These are phyloP conservation scores for Fragum whitleyi DNA, from an alignment of 2,888 invertebrate genomes.

Conservation along the genomic window DNA sequence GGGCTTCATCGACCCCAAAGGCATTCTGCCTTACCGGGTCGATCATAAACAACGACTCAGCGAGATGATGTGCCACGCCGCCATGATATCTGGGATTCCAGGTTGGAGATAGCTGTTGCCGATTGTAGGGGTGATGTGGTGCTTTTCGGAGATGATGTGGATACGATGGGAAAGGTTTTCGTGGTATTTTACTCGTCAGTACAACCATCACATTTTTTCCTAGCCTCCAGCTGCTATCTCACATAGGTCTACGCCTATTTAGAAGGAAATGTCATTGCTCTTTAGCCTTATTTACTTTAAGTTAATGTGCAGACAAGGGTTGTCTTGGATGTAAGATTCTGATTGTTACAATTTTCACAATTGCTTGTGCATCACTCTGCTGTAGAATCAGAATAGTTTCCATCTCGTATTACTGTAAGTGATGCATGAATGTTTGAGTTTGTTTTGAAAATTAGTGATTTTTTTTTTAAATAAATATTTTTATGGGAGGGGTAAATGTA, in stretches of 20 bases:
- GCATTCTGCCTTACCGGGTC: background rate
- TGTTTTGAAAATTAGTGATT: too few relatives aligned
- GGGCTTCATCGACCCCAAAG: background rate
- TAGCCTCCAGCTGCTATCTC: too few relatives aligned
- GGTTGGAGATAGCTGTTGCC: background rate
- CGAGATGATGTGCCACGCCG: background rate
- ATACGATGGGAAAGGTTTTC: background rate
- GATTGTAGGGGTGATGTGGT: background rate
- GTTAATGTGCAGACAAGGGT: background rate
- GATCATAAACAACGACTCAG: background rate
- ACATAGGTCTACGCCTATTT: background rate
- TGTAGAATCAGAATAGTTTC: too few relatives aligned
- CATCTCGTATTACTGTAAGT: too few relatives aligned
- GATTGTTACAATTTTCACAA: background rate
- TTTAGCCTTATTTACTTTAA: background rate
- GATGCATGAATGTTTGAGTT: too few relatives aligned
- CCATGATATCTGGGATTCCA: background rate
- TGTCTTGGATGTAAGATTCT: background rate
- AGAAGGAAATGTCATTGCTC: background rate
- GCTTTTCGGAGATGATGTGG: background rate
- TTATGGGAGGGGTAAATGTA: too few relatives aligned
- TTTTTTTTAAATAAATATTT: too few relatives aligned
- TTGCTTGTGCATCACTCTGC: too few relatives aligned
- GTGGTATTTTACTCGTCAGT: too few relatives aligned
- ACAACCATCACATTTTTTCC: too few relatives aligned